phyloP scores from a whole-genome alignment of 1,140 invertebrate genomes.

The Hydropsyche tenuis region DNA sequence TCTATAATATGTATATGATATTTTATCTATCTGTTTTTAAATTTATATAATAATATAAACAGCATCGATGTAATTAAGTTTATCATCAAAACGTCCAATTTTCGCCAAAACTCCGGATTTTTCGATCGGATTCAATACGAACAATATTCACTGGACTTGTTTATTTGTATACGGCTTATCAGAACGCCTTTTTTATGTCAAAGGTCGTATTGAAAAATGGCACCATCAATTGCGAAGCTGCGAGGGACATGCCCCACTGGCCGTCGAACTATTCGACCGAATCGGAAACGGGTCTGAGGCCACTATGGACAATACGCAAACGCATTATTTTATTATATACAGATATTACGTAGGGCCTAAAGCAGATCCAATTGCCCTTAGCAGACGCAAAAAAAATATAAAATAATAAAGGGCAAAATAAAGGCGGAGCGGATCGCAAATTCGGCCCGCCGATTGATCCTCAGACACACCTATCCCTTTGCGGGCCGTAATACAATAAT shows the following conservation, averaged over 20 bases:
- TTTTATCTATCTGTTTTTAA: too few species aligned
- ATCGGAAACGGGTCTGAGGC: slow-evolving; percentile 24
- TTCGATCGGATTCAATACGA: neutral
- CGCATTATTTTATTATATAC: too few species aligned
- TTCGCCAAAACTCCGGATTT: neutral
- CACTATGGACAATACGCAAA: neutral
- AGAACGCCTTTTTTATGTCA: slow-evolving; percentile 4
- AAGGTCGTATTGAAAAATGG: slow-evolving; percentile 30
- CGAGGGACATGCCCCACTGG: slow-evolving; percentile 29
- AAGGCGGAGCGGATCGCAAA: neutral
- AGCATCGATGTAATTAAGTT: too few species aligned
- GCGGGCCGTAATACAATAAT: neutral
- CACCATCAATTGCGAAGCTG: slow-evolving; percentile 29
- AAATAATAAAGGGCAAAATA: too few species aligned
- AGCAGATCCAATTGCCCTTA: slow-evolving; percentile 8
- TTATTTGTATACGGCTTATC: slow-evolving; percentile 15
- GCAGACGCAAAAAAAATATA: neutral
- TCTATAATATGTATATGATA: too few species aligned
- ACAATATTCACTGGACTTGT: neutral
- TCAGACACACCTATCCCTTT: neutral
- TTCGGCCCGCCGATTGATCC: slow-evolving; percentile 2
- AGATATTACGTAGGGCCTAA: too few species aligned
- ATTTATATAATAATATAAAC: too few species aligned
- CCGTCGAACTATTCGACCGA: slow-evolving; percentile 20
- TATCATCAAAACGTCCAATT: neutral